Base-by-base conservation (phyloP, 2,113 vertebrate species). In the Toxotes jaculatrix region DNA sequence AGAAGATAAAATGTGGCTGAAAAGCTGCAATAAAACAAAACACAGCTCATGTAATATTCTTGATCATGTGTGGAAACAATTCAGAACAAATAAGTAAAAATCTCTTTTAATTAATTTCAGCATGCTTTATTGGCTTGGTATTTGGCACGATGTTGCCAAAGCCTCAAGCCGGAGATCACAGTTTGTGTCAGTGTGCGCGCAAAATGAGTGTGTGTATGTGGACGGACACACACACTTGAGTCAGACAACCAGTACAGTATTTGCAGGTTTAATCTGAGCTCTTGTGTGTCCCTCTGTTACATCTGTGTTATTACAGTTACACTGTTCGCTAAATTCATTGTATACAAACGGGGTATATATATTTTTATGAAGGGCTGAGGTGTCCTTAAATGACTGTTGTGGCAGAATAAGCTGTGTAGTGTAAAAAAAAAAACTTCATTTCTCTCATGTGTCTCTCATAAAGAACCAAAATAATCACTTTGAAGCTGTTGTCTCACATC, bases 401-500 rank as follows among this genome's bases (percentile, higher is more conserved):
- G 31, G 63, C 51, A 49, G 61, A 77, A 72, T 55, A 40, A 77
- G 49, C n/a, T 21, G 13, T 34, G 19, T 45, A 80, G 49, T 45
- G 65, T 67, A 19, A 72, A 75, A 61, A 23, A 40, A 34, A 23
- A 57, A 38, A 31, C 12, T 3, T 51, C 14, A 42, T 23, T 49
- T 64, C 19, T 84, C 23, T 86, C 69, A 82, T 74, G 63, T 79
- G 59, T 83, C 70, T 77, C 61, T 82, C 45, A 85, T 88, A 69
- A 70, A 77, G 74, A 42, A 51, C 62, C 66, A 67, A 81, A 74
- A 51, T 85, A 82, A 82, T 76, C 47, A 64, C 68, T 85, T 88
- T 87, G 87, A 87, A 89, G 82, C 73, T 23, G 42, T 60, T 78
- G 72, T 75, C 68, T 82, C 60, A 63, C 82, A 80, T 86, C 83